Evolutionary conservation across 2,113 vertebrate genomes (phyloP).

Genomic region (Brevimyrus niger): DNA sequence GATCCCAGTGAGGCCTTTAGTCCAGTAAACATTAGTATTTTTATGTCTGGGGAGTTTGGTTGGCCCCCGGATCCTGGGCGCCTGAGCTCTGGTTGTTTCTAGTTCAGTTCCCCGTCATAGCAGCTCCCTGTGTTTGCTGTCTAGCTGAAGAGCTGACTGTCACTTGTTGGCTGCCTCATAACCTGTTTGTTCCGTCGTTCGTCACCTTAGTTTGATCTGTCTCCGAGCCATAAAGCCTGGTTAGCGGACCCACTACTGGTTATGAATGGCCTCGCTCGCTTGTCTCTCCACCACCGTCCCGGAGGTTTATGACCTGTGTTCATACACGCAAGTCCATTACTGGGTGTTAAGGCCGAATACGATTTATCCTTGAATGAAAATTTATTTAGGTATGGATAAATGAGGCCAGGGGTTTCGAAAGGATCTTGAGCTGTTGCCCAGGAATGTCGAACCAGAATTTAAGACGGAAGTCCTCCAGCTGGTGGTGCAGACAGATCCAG

Average conservation of each 20-base stretch:
- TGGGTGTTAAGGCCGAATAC: background rate
- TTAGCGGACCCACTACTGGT: background rate
- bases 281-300: background rate
- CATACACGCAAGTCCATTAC: background rate
- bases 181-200: background rate
- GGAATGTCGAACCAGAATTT: background rate
- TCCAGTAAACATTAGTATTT: conserved; percentile 3
- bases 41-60: background rate
- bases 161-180: conserved; percentile 11
- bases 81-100: background rate
- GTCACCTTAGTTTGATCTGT: background rate
- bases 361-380: background rate
- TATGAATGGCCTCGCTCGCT: background rate
- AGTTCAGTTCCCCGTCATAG: background rate
- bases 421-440: background rate
- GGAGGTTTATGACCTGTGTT: background rate
- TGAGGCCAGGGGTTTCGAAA: background rate
- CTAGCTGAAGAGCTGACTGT: conserved; percentile 27
- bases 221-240: background rate
- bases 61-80: conserved; percentile 20
- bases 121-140: conserved; percentile 20
- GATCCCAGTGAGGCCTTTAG: conserved; percentile 8
- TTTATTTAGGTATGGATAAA: background rate
- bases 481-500: background rate
- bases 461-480: background rate